Percentiles rank a stretch among this genome's conserved stretches.
These are phyloP conservation scores for Brachyhypopomus occidentalis DNA, from an alignment of 2,113 vertebrate genomes.

Conservation along the genomic window DNA sequence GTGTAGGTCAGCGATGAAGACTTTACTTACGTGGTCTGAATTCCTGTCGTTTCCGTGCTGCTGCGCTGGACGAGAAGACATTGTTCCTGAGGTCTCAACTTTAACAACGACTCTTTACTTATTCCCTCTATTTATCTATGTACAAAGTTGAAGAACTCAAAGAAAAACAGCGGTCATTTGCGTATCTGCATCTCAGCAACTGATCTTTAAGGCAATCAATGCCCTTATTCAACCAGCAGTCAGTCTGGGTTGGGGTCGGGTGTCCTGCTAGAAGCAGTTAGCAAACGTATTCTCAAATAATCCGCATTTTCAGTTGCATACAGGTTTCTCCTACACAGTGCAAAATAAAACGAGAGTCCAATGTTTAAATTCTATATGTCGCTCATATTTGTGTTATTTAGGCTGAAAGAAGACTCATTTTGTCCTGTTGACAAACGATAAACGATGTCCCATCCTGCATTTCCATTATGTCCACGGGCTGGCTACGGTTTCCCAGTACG, in stretches of 20 bases:
- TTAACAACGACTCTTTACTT: conserved; percentile 30
- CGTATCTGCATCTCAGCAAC: conserved; percentile 42
- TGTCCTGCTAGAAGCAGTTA: conserved; percentile 29
- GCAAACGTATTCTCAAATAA: conserved; percentile 25
- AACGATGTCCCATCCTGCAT: conserved; percentile 25
- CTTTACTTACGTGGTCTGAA: conserved; percentile 74
- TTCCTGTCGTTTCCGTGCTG: conserved; percentile 73
- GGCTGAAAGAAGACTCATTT: conserved; percentile 24
- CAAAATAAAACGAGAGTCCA: neutral
- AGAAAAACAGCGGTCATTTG: conserved; percentile 52
- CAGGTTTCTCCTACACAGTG: neutral
- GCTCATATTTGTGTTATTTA: conserved; percentile 25
- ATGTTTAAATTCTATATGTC: conserved; percentile 10
- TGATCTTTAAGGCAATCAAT: conserved; percentile 21
- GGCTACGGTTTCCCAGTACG: neutral
- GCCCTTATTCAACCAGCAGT: conserved; percentile 27
- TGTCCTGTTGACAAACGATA: neutral
- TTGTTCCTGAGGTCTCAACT: conserved; percentile 66
- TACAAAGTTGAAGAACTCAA: conserved; percentile 30
- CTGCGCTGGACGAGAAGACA: conserved; percentile 77
- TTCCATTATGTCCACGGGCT: conserved; percentile 28
- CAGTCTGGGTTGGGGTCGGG: neutral
- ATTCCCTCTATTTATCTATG: conserved; percentile 31
- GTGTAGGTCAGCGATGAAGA: neutral
- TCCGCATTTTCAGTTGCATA: conserved; percentile 46